Evolutionary conservation across 2,888 invertebrate species (phyloP).

Genomic region (Eupithecia subfuscata): DNA sequence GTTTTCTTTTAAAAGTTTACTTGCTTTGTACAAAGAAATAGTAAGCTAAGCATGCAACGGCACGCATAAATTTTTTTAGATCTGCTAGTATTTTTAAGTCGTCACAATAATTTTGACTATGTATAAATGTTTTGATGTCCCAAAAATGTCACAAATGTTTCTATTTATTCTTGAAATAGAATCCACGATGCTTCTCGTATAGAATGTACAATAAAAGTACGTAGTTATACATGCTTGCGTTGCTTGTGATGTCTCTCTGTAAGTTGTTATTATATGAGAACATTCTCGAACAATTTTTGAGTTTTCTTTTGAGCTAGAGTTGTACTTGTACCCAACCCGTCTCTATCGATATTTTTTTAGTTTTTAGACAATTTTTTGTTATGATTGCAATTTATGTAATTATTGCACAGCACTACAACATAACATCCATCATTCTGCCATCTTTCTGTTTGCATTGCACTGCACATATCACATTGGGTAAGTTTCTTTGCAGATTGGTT

Average conservation of each 20-base stretch:
- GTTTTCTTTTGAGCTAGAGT: constrained; percentile 46
- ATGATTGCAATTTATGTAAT: constrained; percentile 16
- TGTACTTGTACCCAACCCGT: constrained; percentile 5
- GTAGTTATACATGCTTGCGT: constrained; percentile 52
- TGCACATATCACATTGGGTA: constrained; percentile 58
- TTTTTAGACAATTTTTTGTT: constrained; percentile 2
- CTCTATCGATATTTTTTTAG: constrained; percentile 10
- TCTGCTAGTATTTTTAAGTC: constrained; percentile 71
- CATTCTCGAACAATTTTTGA: constrained; percentile 62
- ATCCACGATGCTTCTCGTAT: constrained; percentile 41
- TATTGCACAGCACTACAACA: constrained; percentile 42
- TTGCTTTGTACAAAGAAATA: constrained; percentile 66
- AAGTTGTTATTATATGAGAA: constrained; percentile 80
- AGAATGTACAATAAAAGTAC: constrained; percentile 31
- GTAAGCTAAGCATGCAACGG: constrained; percentile 51
- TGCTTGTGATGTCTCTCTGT: constrained; percentile 69
- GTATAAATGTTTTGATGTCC: constrained; percentile 38
- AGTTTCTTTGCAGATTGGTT: constrained; percentile 54
- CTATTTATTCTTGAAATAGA: constrained; percentile 46
- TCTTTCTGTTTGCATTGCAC: constrained; percentile 50
- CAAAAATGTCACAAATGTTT: constrained; percentile 43
- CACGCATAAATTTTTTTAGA: constrained; percentile 59
- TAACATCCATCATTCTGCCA: constrained; percentile 38
- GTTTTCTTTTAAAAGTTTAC: constrained; percentile 72
- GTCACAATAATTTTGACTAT: constrained; percentile 27